Conservation (phyloP, 2,888 invertebrate genomes). For the Ceriagrion tenellum region DNA sequence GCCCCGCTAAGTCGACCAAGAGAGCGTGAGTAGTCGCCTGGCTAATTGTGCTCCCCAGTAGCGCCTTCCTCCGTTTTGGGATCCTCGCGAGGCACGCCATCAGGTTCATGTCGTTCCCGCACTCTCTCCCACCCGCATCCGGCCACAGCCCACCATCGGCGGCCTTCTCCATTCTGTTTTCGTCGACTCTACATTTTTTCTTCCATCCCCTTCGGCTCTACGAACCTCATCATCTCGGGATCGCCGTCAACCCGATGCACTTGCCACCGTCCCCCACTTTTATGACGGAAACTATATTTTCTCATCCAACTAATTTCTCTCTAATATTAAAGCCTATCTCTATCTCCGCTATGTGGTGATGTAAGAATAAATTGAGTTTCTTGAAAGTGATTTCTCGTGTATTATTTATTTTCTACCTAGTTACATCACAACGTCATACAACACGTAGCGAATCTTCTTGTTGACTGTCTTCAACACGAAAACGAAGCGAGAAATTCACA, state of each 20-base stretch:
- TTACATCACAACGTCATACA: no score
- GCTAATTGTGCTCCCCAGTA: neutral
- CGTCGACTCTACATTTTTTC: neutral
- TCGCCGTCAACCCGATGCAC: neutral
- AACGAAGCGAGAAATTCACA: no score
- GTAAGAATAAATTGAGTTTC: no score
- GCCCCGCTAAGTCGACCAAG: neutral
- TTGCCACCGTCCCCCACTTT: neutral
- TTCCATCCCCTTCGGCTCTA: neutral
- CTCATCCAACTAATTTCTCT: neutral
- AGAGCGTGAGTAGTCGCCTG: neutral
- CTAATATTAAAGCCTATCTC: neutral
- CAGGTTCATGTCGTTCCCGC: neutral
- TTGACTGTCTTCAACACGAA: no score
- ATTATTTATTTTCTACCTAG: no score
- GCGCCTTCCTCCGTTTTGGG: neutral
- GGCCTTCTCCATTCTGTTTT: neutral
- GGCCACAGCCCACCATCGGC: neutral
- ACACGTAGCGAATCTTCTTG: no score
- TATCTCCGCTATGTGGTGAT: no score
- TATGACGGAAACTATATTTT: neutral
- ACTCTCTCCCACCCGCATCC: neutral
- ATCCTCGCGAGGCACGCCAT: neutral
- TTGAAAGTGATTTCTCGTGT: no score
- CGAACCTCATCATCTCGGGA: neutral